Base-by-base conservation (phyloP, 2,797 vertebrate species). In the Neosalanx taihuensis region DNA sequence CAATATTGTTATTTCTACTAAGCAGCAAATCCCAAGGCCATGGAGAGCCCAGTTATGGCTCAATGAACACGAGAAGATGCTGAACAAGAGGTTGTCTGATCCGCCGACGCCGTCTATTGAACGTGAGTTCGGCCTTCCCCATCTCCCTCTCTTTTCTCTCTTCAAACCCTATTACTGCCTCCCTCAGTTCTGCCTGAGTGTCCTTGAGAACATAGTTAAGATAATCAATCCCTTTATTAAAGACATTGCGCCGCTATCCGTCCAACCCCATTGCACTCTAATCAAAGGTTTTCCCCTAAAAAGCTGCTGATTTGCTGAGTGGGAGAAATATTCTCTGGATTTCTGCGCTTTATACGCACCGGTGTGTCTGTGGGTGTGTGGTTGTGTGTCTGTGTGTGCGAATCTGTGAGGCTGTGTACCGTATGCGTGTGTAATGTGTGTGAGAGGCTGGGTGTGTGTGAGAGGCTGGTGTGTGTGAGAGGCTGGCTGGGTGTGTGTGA, bases 181-280 rank as follows among this genome's bases (percentile, higher is more conserved):
- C 26, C 18, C 18, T 53, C 51, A 53, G 46, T 67, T 67, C 41
- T 26, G 20, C 64, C n/a, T 67, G 64, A 53, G 15, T 67, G 46
- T 67, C 64, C 64, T 67, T 67, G 64, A 67, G 49, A 51, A 67
- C 20, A 26, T 67, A 51, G 46, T 67, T 67, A 67, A 29, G 51
- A 57, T 51, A 68, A 58, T 69, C 67, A 69, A 69, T 58, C 67
- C 53, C 53, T 37, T 68, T 58, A 69, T 58, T 58, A 69, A 58
- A 58, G 53, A 67, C 64, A 31, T 53, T 13, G n/a, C 30, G 6
- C 6, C 5, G 26, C 53, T 53, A 58, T 69, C 31, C 33, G 31
- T 69, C 53, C 53, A 58, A 57, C 30, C 53, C 56, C 51, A 58
- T 17, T 58, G 67, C 67, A 69, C 67, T 69, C 56, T 58, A 69